Evolutionary conservation across 2,113 vertebrate species (phyloP).

Genomic region (Grammomys dolichurus): DNA sequence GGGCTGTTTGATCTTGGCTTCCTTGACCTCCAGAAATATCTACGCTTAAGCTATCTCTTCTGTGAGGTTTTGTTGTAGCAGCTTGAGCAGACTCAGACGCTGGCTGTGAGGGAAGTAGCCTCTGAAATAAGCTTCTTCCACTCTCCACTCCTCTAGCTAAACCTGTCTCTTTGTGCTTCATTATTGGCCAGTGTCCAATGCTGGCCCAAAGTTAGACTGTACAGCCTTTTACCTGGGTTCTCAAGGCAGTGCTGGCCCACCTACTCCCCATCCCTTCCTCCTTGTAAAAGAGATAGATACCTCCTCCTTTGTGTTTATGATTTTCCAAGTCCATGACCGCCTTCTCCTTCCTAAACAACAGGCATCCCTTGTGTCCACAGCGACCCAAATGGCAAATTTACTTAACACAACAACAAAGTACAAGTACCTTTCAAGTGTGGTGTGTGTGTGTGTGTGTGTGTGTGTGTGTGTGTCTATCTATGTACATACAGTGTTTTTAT

Average conservation of each 20-base stretch:
- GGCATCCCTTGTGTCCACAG: not conserved
- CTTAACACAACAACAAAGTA: not conserved
- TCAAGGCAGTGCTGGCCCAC: not conserved
- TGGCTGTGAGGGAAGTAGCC: not conserved
- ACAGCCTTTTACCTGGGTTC: not conserved
- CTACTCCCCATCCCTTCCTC: not conserved
- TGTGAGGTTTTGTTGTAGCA: not conserved
- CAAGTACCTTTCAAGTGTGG: not conserved
- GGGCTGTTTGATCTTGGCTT: not conserved
- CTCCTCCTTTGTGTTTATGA: not conserved
- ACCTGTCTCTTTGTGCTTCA: too few relatives aligned
- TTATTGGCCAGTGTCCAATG: not conserved
- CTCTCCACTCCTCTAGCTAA: not conserved
- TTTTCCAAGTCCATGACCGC: not conserved
- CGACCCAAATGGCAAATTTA: not conserved
- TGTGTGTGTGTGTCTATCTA: not conserved
- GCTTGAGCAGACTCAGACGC: not conserved
- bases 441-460: not conserved
- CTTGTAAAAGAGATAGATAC: not conserved
- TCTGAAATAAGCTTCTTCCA: not conserved
- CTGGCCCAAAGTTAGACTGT: not conserved
- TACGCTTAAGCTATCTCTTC: not conserved
- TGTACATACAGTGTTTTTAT: not conserved
- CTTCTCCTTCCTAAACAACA: not conserved
- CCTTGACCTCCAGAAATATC: not conserved